phyloP scores from a whole-genome alignment of 1,140 invertebrate genomes.

The Heterodera carotae region DNA sequence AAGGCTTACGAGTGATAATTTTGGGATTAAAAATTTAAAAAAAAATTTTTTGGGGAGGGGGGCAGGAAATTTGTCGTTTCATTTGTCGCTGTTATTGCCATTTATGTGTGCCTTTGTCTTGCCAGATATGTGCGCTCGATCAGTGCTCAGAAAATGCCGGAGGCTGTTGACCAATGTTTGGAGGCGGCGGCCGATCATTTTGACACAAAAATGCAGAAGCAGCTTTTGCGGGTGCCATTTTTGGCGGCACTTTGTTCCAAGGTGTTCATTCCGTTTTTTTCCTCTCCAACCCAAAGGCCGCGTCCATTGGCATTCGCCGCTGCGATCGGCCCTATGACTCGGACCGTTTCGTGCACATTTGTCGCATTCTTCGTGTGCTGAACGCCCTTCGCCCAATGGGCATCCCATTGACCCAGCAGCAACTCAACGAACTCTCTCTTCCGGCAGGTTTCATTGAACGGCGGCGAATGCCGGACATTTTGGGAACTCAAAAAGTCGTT shows the following conservation, averaged over 20 bases:
- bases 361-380: conserved; percentile 32
- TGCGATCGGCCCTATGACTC: conserved; percentile 33
- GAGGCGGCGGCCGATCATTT: conserved; percentile 42
- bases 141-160: conserved; percentile 24
- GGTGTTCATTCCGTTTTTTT: conserved; percentile 24
- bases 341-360: conserved; percentile 33
- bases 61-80: neutral
- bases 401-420: conserved; percentile 34
- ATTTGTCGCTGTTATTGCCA: neutral
- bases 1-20: conserved; percentile 31
- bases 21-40: conserved; percentile 3
- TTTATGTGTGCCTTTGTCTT: neutral
- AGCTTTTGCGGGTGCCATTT: conserved; percentile 24
- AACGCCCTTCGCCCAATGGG: conserved; percentile 41
- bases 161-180: conserved; percentile 41
- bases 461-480: no score
- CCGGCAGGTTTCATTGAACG: neutral
- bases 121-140: conserved; percentile 26
- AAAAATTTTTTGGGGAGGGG: no score
- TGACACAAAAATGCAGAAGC: conserved; percentile 32
- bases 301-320: conserved; percentile 32
- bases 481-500: no score
- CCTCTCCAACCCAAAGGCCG: no score
- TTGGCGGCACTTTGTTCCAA: neutral
- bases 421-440: conserved; percentile 38